Base-by-base conservation (phyloP, 30 jellyfish, hydroid and myxozoan genomes). In the Hydra vulgaris region DNA sequence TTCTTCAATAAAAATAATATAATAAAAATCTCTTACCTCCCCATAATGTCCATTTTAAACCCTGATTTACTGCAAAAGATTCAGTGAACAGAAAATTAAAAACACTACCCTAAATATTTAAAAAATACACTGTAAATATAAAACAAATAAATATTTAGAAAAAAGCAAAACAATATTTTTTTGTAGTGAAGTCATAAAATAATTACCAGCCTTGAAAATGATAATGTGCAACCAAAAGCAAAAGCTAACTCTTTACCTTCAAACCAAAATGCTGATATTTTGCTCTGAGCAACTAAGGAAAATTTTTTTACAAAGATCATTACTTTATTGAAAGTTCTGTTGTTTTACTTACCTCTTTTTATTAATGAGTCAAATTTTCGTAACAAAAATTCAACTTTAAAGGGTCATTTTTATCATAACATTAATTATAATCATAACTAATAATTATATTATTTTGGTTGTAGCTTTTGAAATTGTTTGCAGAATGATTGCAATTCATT, bases 211-310 rank as follows among this genome's bases (percentile, higher is more conserved):
- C 97, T 85, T 7, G 97, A 85, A 70, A 89, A 85, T 54, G 95
- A 92, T 22, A 89, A 76, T 16, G 97, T 89, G 76, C 89, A 85
- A 7, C 97, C 97, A 85, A 89, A 89, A 5, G 97, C 97, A 89
- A 89, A 89, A 18, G 97, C 97, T 55, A 89, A 84, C 74, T 89
- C 97, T 71, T 86, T 89, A 27, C 97, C 97, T 66, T 85, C 95
- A 83, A 89, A 89, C 97, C 97, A 89, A 82, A 80, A 89, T 67
- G 97, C 97, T 0, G 97, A 89, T 17, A 89, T 85, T 18, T 94
- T 75, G 80, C 86, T 89, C 67, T 89, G 97, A 5, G 91, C 95
- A 56, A 89, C 97, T 89, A 77, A 12, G n/a, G n/a, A n/a, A n/a
- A n/a, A n/a, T n/a, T n/a, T n/a, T n/a, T n/a, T n/a, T n/a, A n/a